Evolutionary conservation across 2,888 invertebrate genomes (phyloP), one percentile per base, ranked within the genome.

Genomic region (Polyommatus icarus): DNA sequence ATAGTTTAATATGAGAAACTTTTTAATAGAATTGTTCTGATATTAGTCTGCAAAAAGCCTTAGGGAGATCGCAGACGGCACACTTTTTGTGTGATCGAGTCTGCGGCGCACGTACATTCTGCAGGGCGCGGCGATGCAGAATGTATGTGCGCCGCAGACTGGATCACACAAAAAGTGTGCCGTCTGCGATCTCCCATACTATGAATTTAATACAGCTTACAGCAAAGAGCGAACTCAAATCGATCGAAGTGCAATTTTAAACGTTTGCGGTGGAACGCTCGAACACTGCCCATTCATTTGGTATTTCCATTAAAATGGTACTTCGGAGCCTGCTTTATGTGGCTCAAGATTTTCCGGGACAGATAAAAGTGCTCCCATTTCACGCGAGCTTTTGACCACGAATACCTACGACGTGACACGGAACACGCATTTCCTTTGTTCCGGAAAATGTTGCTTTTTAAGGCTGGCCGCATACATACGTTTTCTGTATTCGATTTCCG

Each of bases 261-360:
- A 87, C 85, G 87, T 84, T 85, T 86, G 87, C 83, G 89, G 89
- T 86, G 83, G 81, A 79, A 6, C 46, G 46, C 40, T 73, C 80
- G 78, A 76, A 79, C 79, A 80, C 79, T 81, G 88, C 87, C 91
- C 91, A 91, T 92, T 92, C 90, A 92, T 92, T 92, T 92, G 86
- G 87, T 83, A 87, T 87, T 88, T 85, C 90, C 90, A 92, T 91
- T 92, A 91, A 91, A 91, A 90, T 89, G 90, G 87, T 86, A 90
- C 91, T 91, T 92, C 91, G 91, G 89, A 87, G 87, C 89, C 88
- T 90, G 92, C 92, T 91, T 91, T 92, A 92, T 92, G 91, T 92
- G 89, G 88, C 83, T 87, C 91, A 90, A 89, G 90, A 89, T 89
- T 91, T 87, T 86, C 85, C 83, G 84, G 87, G 91, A 91, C 91